Percentiles rank a stretch among this genome's conserved stretches.
These are phyloP conservation scores for Pogona vitticeps DNA, from an alignment of 2,113 vertebrate species.

Conservation along the genomic window DNA sequence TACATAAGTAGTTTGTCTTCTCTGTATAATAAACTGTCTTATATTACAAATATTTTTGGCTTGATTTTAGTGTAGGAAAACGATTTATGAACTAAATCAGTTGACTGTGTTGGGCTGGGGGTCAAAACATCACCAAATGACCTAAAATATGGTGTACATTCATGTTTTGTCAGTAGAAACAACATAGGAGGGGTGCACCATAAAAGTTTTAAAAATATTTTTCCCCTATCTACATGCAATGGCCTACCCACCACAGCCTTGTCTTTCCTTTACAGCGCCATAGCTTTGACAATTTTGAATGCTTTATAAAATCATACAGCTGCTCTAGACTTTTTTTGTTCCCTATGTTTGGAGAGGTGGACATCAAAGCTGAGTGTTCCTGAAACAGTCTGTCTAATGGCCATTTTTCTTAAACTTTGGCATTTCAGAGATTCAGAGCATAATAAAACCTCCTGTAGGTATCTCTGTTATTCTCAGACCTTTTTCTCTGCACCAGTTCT, in stretches of 20 bases:
- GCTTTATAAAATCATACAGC: neutral
- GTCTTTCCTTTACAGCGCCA: neutral
- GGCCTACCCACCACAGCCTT: neutral
- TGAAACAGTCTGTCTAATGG: neutral
- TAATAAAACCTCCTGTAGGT: neutral
- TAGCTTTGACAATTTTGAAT: neutral
- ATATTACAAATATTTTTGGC: too few species aligned
- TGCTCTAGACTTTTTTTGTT: neutral
- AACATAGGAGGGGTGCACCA: too few species aligned
- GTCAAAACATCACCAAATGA: too few species aligned
- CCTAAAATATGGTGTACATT: too few species aligned
- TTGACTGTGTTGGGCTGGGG: too few species aligned
- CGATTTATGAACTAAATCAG: too few species aligned
- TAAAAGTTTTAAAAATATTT: too few species aligned
- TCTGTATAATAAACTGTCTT: too few species aligned
- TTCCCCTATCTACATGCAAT: too few species aligned
- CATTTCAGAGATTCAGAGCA: neutral
- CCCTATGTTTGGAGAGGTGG: neutral
- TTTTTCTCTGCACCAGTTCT: neutral
- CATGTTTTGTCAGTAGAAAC: too few species aligned
- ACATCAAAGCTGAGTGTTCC: neutral
- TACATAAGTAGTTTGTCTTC: too few species aligned
- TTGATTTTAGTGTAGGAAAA: too few species aligned
- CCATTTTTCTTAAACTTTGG: slow-evolving; percentile 10
- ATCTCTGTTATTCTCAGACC: neutral